Conservation (phyloP, 2,113 vertebrate genomes). For the Formicarius rufipectus region DNA sequence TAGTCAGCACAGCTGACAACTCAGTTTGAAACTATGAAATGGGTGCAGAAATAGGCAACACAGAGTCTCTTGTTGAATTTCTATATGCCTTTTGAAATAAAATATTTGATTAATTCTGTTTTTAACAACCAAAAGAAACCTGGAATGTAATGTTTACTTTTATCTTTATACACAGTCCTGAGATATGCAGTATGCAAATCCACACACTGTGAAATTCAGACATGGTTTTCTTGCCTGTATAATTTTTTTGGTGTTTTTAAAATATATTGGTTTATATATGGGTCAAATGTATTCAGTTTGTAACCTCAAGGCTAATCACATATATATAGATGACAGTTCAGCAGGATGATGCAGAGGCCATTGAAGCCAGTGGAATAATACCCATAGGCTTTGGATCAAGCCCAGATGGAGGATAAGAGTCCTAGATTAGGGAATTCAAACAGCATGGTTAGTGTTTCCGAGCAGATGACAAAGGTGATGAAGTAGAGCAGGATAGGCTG, state of each 20-base stretch:
- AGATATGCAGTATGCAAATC: not conserved
- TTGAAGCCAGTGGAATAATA: not conserved
- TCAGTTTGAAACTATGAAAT: not conserved
- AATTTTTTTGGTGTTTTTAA: not conserved
- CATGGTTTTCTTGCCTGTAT: not conserved
- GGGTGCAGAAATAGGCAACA: not conserved
- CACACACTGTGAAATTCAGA: not conserved
- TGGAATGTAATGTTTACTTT: not conserved
- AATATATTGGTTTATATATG: not conserved
- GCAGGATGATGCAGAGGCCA: not conserved
- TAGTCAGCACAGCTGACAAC: not conserved
- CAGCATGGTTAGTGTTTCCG: not conserved
- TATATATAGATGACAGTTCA: not conserved
- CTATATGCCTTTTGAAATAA: not conserved
- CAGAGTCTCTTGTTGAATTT: not conserved
- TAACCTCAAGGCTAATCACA: fast-evolving
- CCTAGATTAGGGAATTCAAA: not conserved
- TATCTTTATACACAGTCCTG: not conserved
- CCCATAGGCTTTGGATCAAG: not conserved
- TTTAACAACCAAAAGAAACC: not conserved
- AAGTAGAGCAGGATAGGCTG: not conserved
- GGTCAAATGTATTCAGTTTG: not conserved
- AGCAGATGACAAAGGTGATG: not conserved
- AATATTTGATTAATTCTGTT: not conserved
- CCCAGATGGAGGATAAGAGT: not conserved